Conservation (phyloP, 2,888 invertebrate species). For the Coenonympha arcania region DNA sequence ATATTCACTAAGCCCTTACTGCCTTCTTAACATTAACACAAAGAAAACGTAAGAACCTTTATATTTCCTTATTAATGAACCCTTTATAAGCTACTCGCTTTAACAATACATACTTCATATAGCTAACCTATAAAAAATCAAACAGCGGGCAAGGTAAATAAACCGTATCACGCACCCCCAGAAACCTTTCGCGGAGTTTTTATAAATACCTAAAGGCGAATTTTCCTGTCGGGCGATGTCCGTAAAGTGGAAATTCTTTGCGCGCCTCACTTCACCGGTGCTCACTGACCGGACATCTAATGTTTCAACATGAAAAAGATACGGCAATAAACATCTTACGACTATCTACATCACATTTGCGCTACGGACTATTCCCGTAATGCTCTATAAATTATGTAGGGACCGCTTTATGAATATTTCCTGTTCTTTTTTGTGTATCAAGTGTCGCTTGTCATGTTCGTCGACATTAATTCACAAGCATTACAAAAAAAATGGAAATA, state of each 20-base stretch:
- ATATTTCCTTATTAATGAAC: no score
- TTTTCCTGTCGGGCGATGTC: constrained; percentile 41
- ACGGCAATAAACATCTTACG: constrained; percentile 42
- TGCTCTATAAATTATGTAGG: constrained; percentile 32
- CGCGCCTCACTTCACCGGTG: constrained; percentile 41
- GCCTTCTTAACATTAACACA: no score
- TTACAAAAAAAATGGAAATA: not conserved
- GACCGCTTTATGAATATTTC: constrained; percentile 29
- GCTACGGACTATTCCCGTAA: constrained; percentile 23
- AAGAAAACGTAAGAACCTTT: no score
- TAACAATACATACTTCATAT: not conserved
- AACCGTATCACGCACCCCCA: constrained; percentile 3
- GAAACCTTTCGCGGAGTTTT: constrained; percentile 16
- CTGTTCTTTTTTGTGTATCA: constrained; percentile 29
- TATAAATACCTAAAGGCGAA: constrained; percentile 35
- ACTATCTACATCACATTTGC: constrained; percentile 32
- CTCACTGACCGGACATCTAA: constrained; percentile 45
- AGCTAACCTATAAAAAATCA: not conserved
- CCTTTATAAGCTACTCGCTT: not conserved
- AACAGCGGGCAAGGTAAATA: constrained; percentile 9
- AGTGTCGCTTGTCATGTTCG: constrained; percentile 29
- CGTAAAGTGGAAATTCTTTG: constrained; percentile 55
- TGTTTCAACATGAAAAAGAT: constrained; percentile 40
- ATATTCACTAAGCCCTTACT: no score
- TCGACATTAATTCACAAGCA: constrained; percentile 31